Evolutionary conservation across 2,113 vertebrate species (phyloP).

Genomic region (Acrocephalus arundinaceus): DNA sequence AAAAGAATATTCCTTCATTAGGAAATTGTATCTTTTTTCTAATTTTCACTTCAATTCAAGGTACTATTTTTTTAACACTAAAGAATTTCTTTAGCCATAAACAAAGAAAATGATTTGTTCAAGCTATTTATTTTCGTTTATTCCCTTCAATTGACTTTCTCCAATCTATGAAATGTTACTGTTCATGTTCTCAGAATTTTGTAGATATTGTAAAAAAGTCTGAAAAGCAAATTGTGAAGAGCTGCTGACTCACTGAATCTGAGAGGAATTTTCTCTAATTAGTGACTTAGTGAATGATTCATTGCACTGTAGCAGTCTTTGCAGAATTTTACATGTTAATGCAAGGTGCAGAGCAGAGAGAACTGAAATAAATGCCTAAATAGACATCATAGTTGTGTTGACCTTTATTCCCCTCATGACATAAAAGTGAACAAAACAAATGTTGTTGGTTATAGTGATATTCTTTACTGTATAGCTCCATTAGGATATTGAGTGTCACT

Average conservation of each 20-base stretch:
- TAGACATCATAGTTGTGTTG: not conserved
- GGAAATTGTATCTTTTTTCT: not conserved
- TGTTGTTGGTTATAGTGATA: not conserved
- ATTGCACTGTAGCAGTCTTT: not conserved
- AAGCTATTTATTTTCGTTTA: not conserved
- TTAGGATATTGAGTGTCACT: not conserved
- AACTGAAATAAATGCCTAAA: not conserved
- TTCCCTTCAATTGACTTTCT: not conserved
- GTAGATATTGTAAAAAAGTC: not conserved
- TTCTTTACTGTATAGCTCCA: not conserved
- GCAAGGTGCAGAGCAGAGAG: not conserved
- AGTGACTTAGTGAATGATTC: not conserved
- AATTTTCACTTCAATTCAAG: not conserved
- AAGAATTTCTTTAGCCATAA: not conserved
- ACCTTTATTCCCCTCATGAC: not conserved
- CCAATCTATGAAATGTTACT: not conserved
- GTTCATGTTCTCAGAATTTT: not conserved
- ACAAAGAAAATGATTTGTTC: not conserved
- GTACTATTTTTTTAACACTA: not conserved
- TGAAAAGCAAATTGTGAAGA: not conserved
- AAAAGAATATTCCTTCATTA: not conserved
- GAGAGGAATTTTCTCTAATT: not conserved
- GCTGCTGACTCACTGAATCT: not conserved
- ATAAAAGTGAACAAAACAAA: not conserved
- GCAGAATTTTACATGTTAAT: not conserved